Base-by-base conservation (phyloP, 2,888 invertebrate species). In the Troglohyphantes excavatus region DNA sequence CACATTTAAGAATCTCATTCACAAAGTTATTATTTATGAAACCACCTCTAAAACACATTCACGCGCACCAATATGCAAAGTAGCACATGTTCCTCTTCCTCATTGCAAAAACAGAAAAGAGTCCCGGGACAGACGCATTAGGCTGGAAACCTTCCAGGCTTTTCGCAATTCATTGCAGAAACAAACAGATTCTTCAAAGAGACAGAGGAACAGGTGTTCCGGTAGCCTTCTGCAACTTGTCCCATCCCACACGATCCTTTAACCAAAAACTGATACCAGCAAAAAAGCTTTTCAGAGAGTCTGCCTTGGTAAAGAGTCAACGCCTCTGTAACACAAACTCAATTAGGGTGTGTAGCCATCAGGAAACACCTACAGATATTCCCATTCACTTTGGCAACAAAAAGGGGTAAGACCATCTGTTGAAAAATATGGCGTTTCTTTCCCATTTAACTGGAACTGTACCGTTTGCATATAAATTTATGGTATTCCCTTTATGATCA, bases 181-280 rank as follows among this genome's bases (percentile, higher is more conserved):
- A 23, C 46, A 46, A 72, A 26, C 46, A 72, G 21, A 26, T 72
- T 46, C 72, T 72, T 72, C 46, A 2, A 53, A 43, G n/a, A 17
- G 11, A 72, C 21, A 17, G 23, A 46, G 39, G 63, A 79, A 79
- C 86, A 86, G 72, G 79, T 86, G 86, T 86, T 39, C 43, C 78
- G 43, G 70, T 86, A 79, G 72, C 86, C 86, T 86, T 61, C 78
- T 70, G 59, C 33, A 61, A 26, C 53, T 65, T 70, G 78, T 85
- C 23, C 67, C 63, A 29, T 9, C 86, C 86, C 79, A 86, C 86
- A 79, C 63, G 59, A 27, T 17, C 17, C 21, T 27, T 11, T 23
- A 19, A 53, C 53, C 29, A 68, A 68, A 65, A 43, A 33, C n/a
- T 33, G 61, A 59, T 21, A 27, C 78, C 9, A 39, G 21, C 29